Base-by-base conservation (phyloP, 1,140 invertebrate species). In the Euura saliciscinereae region DNA sequence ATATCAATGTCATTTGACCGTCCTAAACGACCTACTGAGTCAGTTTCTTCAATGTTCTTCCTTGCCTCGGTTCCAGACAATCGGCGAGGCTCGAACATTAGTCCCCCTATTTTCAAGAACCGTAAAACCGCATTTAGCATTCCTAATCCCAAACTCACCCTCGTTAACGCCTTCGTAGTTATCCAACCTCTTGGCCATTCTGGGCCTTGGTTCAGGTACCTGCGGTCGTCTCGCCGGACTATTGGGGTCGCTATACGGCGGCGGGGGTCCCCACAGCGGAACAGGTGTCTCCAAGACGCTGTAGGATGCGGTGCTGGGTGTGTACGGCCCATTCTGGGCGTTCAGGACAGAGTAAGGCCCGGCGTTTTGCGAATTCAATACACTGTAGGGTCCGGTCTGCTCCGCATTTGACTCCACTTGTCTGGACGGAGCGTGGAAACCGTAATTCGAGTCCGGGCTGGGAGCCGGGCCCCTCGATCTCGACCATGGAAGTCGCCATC, bases 181-280 rank as follows among this genome's bases (percentile, higher is more conserved):
- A 3, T 87, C 85, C 45, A 85, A 82, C 8, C 83, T 80, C 65
- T 88, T 88, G 44, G 76, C 74, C 42, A 83, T 81, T 73, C 85
- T 83, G 73, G 13, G 76, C 65, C 86, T 83, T 4, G 78, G 72
- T 44, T 86, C 84, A 13, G 76, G 45, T 4, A 82, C 78, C 73
- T 84, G 81, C 10, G 84, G 80, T 66, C 84, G 82, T 72, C 91
- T 84, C 0, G 91, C 91, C 2, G 91, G 91, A 79, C 91, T 92
- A 73, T 92, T 92, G 4, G 92, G 92, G 78, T 93, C 92, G 68
- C 92, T 93, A 79, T 94, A 94, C 0, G 93, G 93, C 2, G 93
- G 92, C 8, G 93, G 93, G 11, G 93, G 93, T 13, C 92, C 93
- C 93, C 93, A 94, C 11, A 93, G 78, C 13, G 89, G 89, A 6